Evolutionary conservation across 2,797 vertebrate species (phyloP).

Genomic region (Cheirogaleus major): DNA sequence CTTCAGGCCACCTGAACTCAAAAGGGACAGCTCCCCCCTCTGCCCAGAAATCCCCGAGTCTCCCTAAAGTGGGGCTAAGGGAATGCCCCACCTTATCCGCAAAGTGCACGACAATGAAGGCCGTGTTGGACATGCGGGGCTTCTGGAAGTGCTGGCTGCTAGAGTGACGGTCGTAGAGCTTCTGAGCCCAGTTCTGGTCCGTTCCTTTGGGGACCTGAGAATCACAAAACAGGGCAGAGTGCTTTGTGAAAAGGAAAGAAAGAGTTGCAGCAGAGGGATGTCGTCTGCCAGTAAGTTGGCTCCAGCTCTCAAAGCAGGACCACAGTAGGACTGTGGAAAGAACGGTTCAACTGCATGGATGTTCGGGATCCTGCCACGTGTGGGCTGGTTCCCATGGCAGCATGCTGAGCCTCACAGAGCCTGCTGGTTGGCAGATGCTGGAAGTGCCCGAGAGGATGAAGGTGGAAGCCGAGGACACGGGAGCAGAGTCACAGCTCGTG

Average conservation of each 20-base stretch:
- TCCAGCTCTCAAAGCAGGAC: background rate
- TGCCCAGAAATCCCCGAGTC: background rate
- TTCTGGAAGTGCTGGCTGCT: constrained; percentile 94
- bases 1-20: background rate
- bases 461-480: background rate
- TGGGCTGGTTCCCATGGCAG: background rate
- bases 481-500: background rate
- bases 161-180: constrained; percentile 91
- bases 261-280: background rate
- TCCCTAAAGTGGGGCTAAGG: rapidly evolving
- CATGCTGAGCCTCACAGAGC: background rate
- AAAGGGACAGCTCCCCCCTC: background rate
- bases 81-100: constrained; percentile 91
- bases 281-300: rapidly evolving
- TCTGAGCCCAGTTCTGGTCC: constrained; percentile 96
- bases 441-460: background rate
- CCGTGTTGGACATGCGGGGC: constrained; percentile 96
- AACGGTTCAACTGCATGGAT: rapidly evolving
- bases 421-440: rapidly evolving
- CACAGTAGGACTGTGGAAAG: background rate
- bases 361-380: rapidly evolving
- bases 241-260: background rate
- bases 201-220: constrained; percentile 95
- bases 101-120: constrained; percentile 95
- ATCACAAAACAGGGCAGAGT: background rate